Percentiles rank a stretch among this genome's conserved stretches.
Conservation (phyloP, 2,888 invertebrate genomes). For the Lasioglossum villosulum region DNA sequence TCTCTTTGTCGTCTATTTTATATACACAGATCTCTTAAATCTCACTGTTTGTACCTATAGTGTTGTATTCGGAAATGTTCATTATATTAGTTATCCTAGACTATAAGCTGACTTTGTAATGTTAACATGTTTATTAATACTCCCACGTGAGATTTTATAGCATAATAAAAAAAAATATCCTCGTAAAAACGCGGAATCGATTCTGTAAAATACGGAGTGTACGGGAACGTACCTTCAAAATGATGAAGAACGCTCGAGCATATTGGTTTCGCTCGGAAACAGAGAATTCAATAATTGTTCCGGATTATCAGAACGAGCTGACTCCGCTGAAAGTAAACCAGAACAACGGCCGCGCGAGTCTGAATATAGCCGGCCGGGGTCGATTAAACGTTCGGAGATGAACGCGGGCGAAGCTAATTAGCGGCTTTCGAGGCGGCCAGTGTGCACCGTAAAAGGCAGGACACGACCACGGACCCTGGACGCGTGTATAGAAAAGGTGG, state of each 20-base stretch:
- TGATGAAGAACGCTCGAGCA: background rate
- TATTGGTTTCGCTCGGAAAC: background rate
- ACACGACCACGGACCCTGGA: conserved; percentile 55
- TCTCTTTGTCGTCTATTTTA: no score
- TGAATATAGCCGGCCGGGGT: conserved; percentile 47
- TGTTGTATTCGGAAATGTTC: no score
- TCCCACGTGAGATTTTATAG: no score
- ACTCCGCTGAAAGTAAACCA: conserved; percentile 29
- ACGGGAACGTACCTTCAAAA: background rate
- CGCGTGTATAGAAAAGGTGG: conserved; percentile 47
- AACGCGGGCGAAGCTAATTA: conserved; percentile 70
- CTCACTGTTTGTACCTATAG: no score
- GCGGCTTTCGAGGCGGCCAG: conserved; percentile 63
- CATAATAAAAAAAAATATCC: no score
- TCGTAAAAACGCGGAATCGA: background rate
- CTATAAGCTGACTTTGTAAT: no score
- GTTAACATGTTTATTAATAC: no score
- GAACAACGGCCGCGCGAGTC: conserved; percentile 27
- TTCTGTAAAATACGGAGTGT: background rate
- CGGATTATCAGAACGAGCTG: background rate
- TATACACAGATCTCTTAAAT: no score
- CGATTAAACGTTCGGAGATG: conserved; percentile 68
- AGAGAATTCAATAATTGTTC: conserved; percentile 1
- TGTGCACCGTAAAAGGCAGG: conserved; percentile 70
- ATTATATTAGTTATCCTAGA: no score